Evolutionary conservation across 2,797 vertebrate species (phyloP).

Genomic region (Picus viridis): DNA sequence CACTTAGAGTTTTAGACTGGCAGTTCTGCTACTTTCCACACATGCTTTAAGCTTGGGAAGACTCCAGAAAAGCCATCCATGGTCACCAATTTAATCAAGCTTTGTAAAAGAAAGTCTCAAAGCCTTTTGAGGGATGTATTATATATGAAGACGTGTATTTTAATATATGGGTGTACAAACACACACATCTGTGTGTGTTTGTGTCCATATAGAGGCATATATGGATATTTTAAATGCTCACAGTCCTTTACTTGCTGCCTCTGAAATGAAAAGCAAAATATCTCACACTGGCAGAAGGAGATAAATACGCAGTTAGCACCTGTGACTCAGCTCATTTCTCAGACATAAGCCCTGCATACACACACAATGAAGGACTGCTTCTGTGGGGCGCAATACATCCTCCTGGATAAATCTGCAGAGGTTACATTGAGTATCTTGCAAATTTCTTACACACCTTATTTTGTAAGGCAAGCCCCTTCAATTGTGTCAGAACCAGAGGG

Average conservation of each 20-base stretch:
- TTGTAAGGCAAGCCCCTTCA: neutral
- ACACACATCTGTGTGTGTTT: neutral
- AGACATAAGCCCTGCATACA: slow-evolving; percentile 27
- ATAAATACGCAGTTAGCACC: slow-evolving; percentile 16
- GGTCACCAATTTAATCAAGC: neutral
- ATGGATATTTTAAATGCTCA: neutral
- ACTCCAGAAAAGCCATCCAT: slow-evolving; percentile 16
- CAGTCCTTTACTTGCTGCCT: neutral
- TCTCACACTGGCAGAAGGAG: neutral
- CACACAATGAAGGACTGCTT: neutral
- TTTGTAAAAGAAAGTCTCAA: slow-evolving; percentile 5
- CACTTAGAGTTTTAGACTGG: neutral
- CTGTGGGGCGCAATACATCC: neutral
- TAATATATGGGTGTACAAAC: neutral
- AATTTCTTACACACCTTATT: neutral
- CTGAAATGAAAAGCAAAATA: neutral
- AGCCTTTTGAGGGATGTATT: neutral
- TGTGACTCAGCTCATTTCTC: slow-evolving; percentile 40
- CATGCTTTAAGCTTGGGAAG: neutral
- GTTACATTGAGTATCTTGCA: neutral
- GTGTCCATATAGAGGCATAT: neutral
- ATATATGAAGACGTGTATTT: too few species aligned
- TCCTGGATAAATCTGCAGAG: neutral
- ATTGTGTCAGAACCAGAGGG: neutral
- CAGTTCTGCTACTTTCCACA: slow-evolving; percentile 9